phyloP scores from a whole-genome alignment of 37 sponge, comb jelly and placozoan genomes.

The Corticium candelabrum region DNA sequence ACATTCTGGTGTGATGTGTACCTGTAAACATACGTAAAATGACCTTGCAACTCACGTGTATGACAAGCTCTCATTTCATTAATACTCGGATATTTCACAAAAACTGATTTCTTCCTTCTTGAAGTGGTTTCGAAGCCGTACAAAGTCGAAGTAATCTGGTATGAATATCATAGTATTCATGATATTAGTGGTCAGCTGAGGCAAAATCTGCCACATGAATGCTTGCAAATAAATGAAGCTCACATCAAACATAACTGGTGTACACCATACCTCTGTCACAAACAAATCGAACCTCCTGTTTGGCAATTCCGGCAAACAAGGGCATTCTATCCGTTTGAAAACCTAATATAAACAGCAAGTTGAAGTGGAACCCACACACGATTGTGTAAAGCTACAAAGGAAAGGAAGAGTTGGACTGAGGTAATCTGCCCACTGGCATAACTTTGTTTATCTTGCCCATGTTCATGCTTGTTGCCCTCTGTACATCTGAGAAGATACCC shows the following conservation, averaged over 20 bases:
- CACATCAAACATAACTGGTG: neutral
- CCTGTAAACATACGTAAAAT: conserved; percentile 9
- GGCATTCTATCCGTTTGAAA: conserved; percentile 44
- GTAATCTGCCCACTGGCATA: too few species aligned
- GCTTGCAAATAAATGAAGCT: neutral
- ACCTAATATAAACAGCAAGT: too few species aligned
- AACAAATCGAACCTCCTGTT: conserved; percentile 62
- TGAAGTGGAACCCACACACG: neutral
- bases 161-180: conserved; percentile 64
- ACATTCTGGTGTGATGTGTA: conserved; percentile 58
- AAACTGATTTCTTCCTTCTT: conserved; percentile 55
- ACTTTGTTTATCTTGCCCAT: too few species aligned
- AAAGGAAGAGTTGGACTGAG: too few species aligned
- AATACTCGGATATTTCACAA: conserved; percentile 61
- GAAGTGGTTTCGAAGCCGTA: conserved; percentile 80
- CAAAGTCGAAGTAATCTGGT: conserved; percentile 90
- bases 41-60: too few species aligned
- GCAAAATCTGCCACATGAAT: conserved; percentile 50
- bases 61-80: neutral
- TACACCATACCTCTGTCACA: conserved; percentile 42
- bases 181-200: conserved; percentile 34
- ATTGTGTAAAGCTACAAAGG: neutral
- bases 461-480: too few species aligned
- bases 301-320: conserved; percentile 31
- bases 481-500: too few species aligned